Base-by-base conservation (phyloP, 2,113 vertebrate species). In the Eolophus roseicapilla region DNA sequence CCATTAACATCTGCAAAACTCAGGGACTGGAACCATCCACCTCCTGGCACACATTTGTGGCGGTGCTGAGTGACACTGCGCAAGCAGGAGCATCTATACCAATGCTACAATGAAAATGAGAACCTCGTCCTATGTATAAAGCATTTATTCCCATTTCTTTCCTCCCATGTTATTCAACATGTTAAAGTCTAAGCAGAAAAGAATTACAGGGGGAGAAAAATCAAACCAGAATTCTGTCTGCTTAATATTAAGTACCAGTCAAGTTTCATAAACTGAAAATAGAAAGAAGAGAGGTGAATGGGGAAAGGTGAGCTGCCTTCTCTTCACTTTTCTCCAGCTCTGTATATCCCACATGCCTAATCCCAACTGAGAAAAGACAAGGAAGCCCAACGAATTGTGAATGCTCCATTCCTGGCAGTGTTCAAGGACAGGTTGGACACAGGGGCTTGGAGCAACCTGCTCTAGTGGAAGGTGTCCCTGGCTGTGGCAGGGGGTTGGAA, bases 41-140 rank as follows among this genome's bases (percentile, higher is more conserved):
- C 33, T n/a, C 46, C n/a, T 17, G 15, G 43, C 33, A 50, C 13
- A 13, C 1, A 14, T 7, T 24, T 0, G 0, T n/a, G 35, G 23
- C 6, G 11, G 20, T 46, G 37, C 49, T 53, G 28, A 80, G 52
- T 44, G 46, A 43, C 23, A 5, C 0, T 4, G 18, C 16, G 27
- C 2, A 10, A 70, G 19, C 57, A 59, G 33, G 33, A 59, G 33
- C 33, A 52, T 1, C 47, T 31, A 29, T 27, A 64, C 10, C 37
- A 23, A 64, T 50, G 49, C 23, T 65, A 71, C 86, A 20, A 11
- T 3, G 33, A 37, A 73, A 62, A 69, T 6, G 15, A 52, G 41
- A 44, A 53, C 19, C 65, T 7, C 25, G 29, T 21, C 44, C 21
- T 35, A 59, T 16, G 20, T 24, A 24, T 35, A 59, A 59, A 59